Conservation (phyloP, 92 coral and sea anemone genomes). For the Epizoanthus scotinus region DNA sequence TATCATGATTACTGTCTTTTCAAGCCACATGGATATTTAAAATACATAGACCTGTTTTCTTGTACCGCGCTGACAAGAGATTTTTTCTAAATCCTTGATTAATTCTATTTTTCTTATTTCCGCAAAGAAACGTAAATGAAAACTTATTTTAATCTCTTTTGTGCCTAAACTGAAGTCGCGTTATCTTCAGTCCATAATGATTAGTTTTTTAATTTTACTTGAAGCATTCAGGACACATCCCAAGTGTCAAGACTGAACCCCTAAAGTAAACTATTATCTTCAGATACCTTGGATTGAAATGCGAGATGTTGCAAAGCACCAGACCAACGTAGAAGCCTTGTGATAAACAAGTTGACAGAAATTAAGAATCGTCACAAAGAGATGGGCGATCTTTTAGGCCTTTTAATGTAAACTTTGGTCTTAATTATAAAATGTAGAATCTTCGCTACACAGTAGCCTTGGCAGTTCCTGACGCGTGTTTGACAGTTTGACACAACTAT, state of each 20-base stretch:
- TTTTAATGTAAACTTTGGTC: neutral
- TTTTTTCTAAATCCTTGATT: neutral
- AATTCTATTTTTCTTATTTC: constrained; percentile 1
- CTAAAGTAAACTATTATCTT: neutral
- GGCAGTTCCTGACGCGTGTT: neutral
- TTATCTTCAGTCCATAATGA: neutral
- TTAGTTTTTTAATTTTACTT: neutral
- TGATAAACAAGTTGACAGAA: neutral
- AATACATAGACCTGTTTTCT: neutral
- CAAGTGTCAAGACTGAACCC: neutral
- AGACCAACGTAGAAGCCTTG: neutral
- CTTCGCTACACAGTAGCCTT: neutral
- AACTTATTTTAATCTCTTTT: neutral
- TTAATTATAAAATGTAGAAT: neutral
- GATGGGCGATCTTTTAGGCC: neutral
- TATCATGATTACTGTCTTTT: neutral
- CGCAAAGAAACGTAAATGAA: constrained; percentile 4
- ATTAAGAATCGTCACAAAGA: neutral
- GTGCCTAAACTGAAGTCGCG: too few species aligned
- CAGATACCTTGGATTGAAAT: neutral
- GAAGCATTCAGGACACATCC: neutral
- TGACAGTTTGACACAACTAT: too few species aligned
- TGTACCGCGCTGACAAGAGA: neutral
- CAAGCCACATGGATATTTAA: neutral
- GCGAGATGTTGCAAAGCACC: neutral